Percentiles rank a stretch among this genome's conserved stretches.
Evolutionary conservation across 2,888 invertebrate species (phyloP).

Genomic region (Ectemnius cavifrons): DNA sequence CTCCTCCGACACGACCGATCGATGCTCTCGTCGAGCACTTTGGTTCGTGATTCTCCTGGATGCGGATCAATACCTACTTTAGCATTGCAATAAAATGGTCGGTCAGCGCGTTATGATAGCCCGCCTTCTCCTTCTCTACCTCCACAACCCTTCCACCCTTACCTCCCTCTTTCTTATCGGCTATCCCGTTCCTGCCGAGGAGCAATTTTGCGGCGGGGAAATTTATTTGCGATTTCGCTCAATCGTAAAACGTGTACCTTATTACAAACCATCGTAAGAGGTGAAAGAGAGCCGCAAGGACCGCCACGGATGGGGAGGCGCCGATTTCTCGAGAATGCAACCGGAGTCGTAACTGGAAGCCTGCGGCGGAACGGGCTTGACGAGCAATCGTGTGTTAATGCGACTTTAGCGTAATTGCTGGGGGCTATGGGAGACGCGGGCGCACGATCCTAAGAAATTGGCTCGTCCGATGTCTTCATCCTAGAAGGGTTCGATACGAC

Average conservation of each 20-base stretch:
- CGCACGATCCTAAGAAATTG: constrained; percentile 55
- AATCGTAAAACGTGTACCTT: constrained; percentile 39
- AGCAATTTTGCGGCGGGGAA: constrained; percentile 54
- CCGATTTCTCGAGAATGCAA: background rate
- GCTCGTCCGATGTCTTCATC: constrained; percentile 68
- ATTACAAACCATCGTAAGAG: constrained; percentile 9
- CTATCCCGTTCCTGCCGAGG: constrained; percentile 45
- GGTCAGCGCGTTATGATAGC: constrained; percentile 64
- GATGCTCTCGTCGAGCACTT: constrained; percentile 63
- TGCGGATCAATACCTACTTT: constrained; percentile 66
- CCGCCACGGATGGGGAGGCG: background rate
- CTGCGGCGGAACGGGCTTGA: background rate
- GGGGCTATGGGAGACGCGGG: constrained; percentile 3
- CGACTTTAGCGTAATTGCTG: constrained; percentile 61
- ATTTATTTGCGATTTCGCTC: constrained; percentile 56
- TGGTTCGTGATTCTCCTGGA: constrained; percentile 65
- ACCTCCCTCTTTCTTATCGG: constrained; percentile 52
- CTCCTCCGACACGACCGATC: constrained; percentile 1
- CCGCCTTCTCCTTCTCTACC: constrained; percentile 18
- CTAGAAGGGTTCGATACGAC: constrained; percentile 64
- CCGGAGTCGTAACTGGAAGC: background rate
- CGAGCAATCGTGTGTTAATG: constrained; percentile 9
- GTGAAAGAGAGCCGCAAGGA: background rate
- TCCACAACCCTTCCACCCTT: background rate
- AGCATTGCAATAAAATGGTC: constrained; percentile 67